Evolutionary conservation across 2,888 invertebrate species (phyloP).

Genomic region (Scelioninae gen. 1): DNA sequence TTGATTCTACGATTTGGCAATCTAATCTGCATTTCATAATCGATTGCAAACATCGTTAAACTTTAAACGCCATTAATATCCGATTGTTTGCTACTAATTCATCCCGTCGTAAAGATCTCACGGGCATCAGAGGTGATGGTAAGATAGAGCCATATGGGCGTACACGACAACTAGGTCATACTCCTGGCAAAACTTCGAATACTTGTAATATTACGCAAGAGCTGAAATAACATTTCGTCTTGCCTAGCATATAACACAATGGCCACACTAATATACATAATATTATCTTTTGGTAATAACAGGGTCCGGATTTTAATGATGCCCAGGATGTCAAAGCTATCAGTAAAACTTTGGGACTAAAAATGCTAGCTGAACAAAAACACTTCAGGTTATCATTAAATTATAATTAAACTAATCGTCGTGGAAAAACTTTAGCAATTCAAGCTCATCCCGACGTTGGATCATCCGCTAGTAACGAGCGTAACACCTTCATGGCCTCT

Average conservation of each 20-base stretch:
- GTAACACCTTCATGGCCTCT: not conserved
- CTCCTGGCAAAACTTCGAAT: slow-evolving; percentile 34
- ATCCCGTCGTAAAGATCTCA: slow-evolving; percentile 40
- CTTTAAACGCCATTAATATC: slow-evolving; percentile 39
- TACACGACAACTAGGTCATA: slow-evolving; percentile 32
- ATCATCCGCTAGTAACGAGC: slow-evolving; percentile 29
- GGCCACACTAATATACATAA: slow-evolving; percentile 7
- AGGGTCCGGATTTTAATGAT: no score
- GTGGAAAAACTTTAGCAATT: slow-evolving; percentile 40
- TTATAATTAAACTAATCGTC: slow-evolving; percentile 37
- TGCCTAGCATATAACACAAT: not conserved
- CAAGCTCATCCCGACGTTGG: slow-evolving; percentile 2
- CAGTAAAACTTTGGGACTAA: not conserved
- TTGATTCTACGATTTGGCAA: not conserved
- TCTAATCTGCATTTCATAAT: slow-evolving; percentile 15
- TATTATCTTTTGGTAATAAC: not conserved
- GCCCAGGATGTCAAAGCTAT: no score
- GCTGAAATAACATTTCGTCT: slow-evolving; percentile 11
- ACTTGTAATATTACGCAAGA: slow-evolving; percentile 7
- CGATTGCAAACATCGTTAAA: slow-evolving; percentile 14
- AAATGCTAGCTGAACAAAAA: slow-evolving; percentile 5
- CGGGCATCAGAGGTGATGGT: slow-evolving; percentile 20
- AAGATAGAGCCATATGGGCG: slow-evolving; percentile 44
- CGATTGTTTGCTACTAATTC: slow-evolving; percentile 42
- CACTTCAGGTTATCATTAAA: slow-evolving; percentile 17